Conservation (phyloP, 2,113 vertebrate genomes). For the Bothrops jararaca region DNA sequence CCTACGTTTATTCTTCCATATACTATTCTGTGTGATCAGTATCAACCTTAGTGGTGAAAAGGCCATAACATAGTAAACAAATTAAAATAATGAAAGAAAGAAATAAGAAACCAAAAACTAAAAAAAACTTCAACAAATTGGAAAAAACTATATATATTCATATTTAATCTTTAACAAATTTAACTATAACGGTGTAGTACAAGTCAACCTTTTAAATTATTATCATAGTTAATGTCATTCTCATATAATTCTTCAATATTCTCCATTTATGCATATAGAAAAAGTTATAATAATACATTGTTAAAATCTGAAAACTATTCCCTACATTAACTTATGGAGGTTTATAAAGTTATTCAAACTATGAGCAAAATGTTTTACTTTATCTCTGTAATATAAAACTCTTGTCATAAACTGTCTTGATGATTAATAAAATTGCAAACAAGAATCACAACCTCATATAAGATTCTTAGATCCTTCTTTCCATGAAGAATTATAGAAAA, state of each 20-base stretch:
- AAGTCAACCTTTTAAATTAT: neutral
- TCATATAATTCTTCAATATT: neutral
- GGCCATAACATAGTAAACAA: neutral
- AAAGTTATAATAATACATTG: neutral
- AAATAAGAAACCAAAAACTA: neutral
- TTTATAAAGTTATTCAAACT: neutral
- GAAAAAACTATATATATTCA: neutral
- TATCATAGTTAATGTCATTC: neutral
- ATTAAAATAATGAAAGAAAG: too few species aligned
- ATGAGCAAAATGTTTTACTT: neutral
- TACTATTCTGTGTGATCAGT: neutral
- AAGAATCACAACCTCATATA: accelerated
- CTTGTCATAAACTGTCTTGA: neutral
- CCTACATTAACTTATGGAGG: neutral
- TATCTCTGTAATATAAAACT: neutral
- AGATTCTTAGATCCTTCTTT: neutral
- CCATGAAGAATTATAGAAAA: neutral
- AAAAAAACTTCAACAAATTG: neutral
- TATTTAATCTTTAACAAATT: neutral
- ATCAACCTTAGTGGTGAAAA: neutral
- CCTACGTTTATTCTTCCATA: neutral
- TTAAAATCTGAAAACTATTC: accelerated
- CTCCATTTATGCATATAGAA: neutral
- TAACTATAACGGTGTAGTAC: neutral
- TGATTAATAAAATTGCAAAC: neutral